phyloP scores from a whole-genome alignment of 2,113 vertebrate species.

The Cepphus grylle region DNA sequence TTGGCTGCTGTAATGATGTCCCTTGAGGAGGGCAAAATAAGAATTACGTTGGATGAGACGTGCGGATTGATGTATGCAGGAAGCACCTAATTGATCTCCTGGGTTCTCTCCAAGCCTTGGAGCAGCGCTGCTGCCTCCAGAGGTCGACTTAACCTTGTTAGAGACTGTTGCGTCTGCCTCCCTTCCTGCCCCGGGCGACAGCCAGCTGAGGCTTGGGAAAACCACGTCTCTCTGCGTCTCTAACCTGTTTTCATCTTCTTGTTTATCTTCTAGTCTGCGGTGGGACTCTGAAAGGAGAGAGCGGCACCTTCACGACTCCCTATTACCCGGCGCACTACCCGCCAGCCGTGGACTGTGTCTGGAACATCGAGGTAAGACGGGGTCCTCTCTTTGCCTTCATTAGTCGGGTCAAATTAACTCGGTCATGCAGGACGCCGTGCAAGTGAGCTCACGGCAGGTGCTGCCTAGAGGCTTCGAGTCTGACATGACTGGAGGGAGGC shows the following conservation, averaged over 20 bases:
- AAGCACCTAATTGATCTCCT: background rate
- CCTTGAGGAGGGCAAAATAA: background rate
- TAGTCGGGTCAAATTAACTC: background rate
- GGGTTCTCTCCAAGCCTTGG: background rate
- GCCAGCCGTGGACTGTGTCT: constrained; percentile 76
- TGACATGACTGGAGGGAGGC: background rate
- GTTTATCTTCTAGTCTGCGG: constrained; percentile 71
- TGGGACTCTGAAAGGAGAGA: constrained; percentile 58
- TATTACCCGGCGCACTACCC: constrained; percentile 90
- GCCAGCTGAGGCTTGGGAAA: background rate
- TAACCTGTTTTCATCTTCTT: background rate
- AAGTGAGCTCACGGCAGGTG: background rate
- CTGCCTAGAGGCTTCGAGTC: background rate
- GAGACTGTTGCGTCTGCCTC: background rate
- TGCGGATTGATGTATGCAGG: background rate
- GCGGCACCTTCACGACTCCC: constrained; percentile 81
- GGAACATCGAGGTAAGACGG: constrained; percentile 83
- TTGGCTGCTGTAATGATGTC: background rate
- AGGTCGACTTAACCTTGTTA: background rate
- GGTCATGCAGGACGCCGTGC: fast-evolving
- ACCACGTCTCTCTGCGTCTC: background rate
- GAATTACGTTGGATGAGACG: background rate
- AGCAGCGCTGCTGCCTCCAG: background rate
- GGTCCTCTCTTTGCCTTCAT: background rate
- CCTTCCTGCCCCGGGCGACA: background rate